Evolutionary conservation across 2,113 vertebrate genomes (phyloP).

Genomic region (Carassius gibelio): DNA sequence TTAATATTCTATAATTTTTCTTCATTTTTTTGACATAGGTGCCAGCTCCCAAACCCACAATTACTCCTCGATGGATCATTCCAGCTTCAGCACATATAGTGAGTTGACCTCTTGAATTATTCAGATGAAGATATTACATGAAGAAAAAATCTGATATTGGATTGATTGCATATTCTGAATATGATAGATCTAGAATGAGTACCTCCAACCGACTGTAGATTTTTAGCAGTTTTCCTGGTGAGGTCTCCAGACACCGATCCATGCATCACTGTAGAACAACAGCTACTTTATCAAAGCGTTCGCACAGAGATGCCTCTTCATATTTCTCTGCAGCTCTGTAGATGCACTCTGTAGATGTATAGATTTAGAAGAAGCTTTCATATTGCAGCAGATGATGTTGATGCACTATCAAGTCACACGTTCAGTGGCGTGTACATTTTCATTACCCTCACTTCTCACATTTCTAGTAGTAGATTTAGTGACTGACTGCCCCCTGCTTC

Average conservation of each 20-base stretch:
- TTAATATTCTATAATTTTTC: background rate
- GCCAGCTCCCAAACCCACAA: conserved; percentile 77
- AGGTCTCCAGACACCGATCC: background rate
- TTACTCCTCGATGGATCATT: conserved; percentile 90
- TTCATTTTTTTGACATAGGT: conserved; percentile 55
- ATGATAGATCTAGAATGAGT: background rate
- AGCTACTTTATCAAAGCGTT: background rate
- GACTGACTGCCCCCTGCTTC: conserved; percentile 45
- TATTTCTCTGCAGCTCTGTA: background rate
- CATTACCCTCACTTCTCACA: background rate
- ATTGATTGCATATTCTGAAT: background rate
- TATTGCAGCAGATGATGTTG: background rate
- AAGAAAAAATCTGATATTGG: background rate
- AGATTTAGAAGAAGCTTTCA: background rate
- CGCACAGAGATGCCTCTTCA: background rate
- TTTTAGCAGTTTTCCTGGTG: background rate
- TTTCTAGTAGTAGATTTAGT: conserved; percentile 38
- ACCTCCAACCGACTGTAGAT: background rate
- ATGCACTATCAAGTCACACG: background rate
- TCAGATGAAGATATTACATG: background rate
- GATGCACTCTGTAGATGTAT: background rate
- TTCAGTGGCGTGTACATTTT: background rate
- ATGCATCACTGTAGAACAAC: background rate
- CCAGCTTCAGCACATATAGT: conserved; percentile 84
- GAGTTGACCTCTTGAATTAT: conserved; percentile 34